Evolutionary conservation across 2,888 invertebrate genomes (phyloP), one percentile per base, ranked within the genome.

Genomic region (Amphipyra tragopoginis): DNA sequence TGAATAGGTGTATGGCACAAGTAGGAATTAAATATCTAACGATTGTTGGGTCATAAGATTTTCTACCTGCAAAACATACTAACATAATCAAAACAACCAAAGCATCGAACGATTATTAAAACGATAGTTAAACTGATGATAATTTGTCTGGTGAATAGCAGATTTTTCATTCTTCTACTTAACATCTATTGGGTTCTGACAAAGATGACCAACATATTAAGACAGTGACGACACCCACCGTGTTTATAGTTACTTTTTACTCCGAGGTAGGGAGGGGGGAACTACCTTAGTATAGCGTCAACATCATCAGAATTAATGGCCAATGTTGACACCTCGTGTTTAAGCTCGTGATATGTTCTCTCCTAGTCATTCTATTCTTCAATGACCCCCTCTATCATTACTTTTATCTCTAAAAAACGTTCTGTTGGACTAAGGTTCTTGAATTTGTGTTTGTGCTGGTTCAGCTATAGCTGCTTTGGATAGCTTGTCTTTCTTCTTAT

Each of bases 401-500:
- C 0, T 5, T 10, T 29, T 15, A 5, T 47, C 7, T 14, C 11
- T 14, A 0, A 39, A 33, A 7, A 13, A 10, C 36, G 1, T 45
- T 47, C 0, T 9, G 0, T 0, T 10, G 0, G 10, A 15, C 14
- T 70, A 70, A 0, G 62, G 49, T 44, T 68, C 69, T 26, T 61
- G 47, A 0, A 14, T 21, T 39, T 45, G 13, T 47, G 1, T 53
- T n/a, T 21, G 36, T 0, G 7, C n/a, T 7, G 52, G 2, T 38
- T 29, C 45, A 33, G 13, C 0, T 9, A 26, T 2, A 1, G n/a
- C 9, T 0, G 33, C 38, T 45, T 81, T 83, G 0, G 80, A 53
- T 4, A 79, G 55, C 14, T 59, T 78, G 0, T 72, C 72, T 36
- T 73, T 85, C 47, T 85, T 87, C 71, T 83, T 90, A 14, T 85